phyloP scores from a whole-genome alignment of 2,797 vertebrate species.

The Micropoecilia bifurca region DNA sequence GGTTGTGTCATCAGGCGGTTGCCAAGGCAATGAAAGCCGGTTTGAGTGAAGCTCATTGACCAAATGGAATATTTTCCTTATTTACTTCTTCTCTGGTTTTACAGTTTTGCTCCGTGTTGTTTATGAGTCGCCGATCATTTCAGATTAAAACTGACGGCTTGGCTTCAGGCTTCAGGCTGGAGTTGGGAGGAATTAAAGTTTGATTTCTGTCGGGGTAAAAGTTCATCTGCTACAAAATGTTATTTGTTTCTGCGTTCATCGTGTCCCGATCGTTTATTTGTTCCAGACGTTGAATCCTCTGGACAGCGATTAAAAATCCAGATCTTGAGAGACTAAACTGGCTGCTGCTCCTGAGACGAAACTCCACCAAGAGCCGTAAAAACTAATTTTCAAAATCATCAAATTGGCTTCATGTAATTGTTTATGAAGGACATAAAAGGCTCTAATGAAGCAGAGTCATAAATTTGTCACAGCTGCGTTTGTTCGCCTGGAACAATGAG shows the following conservation, averaged over 20 bases:
- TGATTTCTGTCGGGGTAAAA: slow-evolving; percentile 24
- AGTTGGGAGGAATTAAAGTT: slow-evolving; percentile 13
- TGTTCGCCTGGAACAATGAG: slow-evolving; percentile 55
- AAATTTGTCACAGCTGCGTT: slow-evolving; percentile 51
- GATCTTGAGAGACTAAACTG: background rate
- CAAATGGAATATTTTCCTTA: background rate
- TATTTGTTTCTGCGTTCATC: slow-evolving; percentile 4
- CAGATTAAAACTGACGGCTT: background rate
- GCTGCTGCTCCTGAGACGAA: background rate
- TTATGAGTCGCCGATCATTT: background rate
- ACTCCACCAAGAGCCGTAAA: slow-evolving; percentile 33
- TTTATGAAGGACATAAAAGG: slow-evolving; percentile 62
- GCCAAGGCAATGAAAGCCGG: background rate
- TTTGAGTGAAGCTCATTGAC: background rate
- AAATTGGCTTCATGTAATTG: slow-evolving; percentile 59
- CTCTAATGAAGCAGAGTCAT: slow-evolving; percentile 29
- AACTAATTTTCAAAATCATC: slow-evolving; percentile 46
- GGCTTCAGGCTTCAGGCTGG: background rate
- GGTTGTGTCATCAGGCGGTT: background rate
- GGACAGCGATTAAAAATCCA: slow-evolving; percentile 13
- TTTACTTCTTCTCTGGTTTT: background rate
- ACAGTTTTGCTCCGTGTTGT: background rate
- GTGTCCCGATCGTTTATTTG: slow-evolving; percentile 16
- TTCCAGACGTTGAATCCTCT: slow-evolving; percentile 13
- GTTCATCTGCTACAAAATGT: slow-evolving; percentile 43